Conservation (phyloP, 2,888 invertebrate genomes). For the Hoplodrina blanda region DNA sequence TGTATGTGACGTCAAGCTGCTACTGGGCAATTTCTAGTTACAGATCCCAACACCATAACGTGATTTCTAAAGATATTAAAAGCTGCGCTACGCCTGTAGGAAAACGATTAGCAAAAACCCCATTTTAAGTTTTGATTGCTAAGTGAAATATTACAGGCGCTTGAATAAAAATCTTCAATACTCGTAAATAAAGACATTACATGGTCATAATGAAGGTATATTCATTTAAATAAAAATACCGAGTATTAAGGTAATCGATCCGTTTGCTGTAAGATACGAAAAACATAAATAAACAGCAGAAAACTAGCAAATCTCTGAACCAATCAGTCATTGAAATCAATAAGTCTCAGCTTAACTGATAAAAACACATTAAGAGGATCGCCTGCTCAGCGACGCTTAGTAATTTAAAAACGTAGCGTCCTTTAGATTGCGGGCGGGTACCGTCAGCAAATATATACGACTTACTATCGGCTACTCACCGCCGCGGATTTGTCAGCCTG, state of each 20-base stretch:
- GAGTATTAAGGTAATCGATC: too few species aligned
- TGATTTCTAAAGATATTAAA: too few species aligned
- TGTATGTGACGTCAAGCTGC: too few species aligned
- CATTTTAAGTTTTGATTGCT: constrained; percentile 8
- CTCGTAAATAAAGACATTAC: too few species aligned
- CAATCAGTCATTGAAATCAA: constrained; percentile 46
- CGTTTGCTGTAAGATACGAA: too few species aligned
- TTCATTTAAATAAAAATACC: too few species aligned
- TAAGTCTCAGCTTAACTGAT: constrained; percentile 50
- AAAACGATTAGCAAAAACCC: not conserved
- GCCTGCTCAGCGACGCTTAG: constrained; percentile 64
- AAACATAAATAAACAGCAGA: not conserved
- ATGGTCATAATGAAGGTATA: too few species aligned
- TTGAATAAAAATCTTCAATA: not conserved
- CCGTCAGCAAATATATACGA: constrained; percentile 88
- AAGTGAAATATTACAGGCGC: constrained; percentile 24
- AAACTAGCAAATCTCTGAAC: constrained; percentile 7
- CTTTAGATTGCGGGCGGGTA: constrained; percentile 77
- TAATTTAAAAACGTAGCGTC: constrained; percentile 80
- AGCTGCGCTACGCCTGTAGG: constrained; percentile 1
- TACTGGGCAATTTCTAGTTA: too few species aligned
- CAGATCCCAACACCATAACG: too few species aligned
- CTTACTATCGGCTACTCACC: constrained; percentile 85
- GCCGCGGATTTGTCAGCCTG: constrained; percentile 86
- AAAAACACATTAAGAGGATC: constrained; percentile 56